These are phyloP conservation scores for Pseudomugil gertrudae DNA, from an alignment of 2,797 vertebrate genomes.

Conservation along the genomic window DNA sequence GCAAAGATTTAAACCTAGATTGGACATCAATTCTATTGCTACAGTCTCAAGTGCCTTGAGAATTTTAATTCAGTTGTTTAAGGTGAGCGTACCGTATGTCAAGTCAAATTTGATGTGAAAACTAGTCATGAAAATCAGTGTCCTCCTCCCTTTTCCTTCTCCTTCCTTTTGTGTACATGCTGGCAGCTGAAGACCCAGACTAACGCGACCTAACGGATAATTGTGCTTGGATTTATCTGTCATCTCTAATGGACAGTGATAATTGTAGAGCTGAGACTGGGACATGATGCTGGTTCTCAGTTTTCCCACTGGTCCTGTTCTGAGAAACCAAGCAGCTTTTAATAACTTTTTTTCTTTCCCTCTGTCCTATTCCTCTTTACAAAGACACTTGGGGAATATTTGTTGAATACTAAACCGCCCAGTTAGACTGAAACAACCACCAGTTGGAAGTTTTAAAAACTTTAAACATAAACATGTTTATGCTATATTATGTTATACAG, in stretches of 20 bases:
- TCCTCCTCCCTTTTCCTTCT: constrained; percentile 7
- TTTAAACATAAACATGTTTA: background rate
- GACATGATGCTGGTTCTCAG: constrained; percentile 21
- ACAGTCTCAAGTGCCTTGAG: constrained; percentile 28
- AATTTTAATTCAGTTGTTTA: constrained; percentile 52
- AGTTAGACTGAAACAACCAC: background rate
- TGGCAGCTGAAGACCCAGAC: constrained; percentile 62
- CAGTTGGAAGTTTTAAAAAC: constrained; percentile 1
- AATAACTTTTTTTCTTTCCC: constrained; percentile 1
- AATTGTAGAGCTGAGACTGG: constrained; percentile 55
- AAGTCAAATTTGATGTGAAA: constrained; percentile 50
- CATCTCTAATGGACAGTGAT: constrained; percentile 62
- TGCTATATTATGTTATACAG: background rate
- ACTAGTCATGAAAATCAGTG: constrained; percentile 48
- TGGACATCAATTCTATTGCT: background rate
- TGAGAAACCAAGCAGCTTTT: constrained; percentile 29
- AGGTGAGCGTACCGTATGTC: constrained; percentile 41
- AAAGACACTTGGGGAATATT: constrained; percentile 15
- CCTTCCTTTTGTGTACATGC: constrained; percentile 54
- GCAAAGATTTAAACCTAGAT: constrained; percentile 48
- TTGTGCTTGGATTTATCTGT: constrained; percentile 60
- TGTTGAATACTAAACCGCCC: background rate
- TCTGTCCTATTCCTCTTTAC: constrained; percentile 16
- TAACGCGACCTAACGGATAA: constrained; percentile 68
- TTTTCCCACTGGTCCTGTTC: constrained; percentile 25